Conservation (phyloP, 2,888 invertebrate species). For the Galeruca laticollis region DNA sequence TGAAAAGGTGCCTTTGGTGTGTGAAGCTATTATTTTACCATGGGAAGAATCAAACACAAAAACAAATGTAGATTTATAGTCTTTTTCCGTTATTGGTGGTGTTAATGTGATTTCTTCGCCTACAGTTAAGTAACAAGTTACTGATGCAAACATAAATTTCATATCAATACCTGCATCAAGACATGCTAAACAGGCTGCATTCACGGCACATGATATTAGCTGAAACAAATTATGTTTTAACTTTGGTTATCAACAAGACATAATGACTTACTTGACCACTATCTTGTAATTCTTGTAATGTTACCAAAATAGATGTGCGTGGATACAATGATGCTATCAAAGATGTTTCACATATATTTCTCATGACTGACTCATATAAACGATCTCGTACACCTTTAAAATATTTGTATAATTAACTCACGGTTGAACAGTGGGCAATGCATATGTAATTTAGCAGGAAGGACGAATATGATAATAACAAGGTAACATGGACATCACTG, state of each 20-base stretch:
- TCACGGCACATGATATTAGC: constrained; percentile 85
- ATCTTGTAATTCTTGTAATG: constrained; percentile 90
- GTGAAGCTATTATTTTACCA: constrained; percentile 72
- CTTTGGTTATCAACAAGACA: constrained; percentile 10
- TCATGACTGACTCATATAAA: constrained; percentile 80
- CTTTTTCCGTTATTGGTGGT: constrained; percentile 64
- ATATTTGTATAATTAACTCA: constrained; percentile 22
- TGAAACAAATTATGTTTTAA: constrained; percentile 61
- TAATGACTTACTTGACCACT: constrained; percentile 76
- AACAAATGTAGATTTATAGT: constrained; percentile 74
- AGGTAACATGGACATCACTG: too few relatives aligned
- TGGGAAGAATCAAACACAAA: constrained; percentile 81
- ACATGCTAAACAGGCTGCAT: constrained; percentile 85
- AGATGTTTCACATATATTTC: constrained; percentile 82
- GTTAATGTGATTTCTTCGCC: constrained; percentile 68
- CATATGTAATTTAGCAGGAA: too few relatives aligned
- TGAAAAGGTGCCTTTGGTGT: constrained; percentile 79
- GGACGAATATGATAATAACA: too few relatives aligned
- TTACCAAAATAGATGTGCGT: constrained; percentile 81
- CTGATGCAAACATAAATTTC: constrained; percentile 84
- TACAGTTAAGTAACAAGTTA: constrained; percentile 78
- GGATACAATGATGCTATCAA: constrained; percentile 82
- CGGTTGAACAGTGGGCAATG: too few relatives aligned
- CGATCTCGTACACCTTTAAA: constrained; percentile 74
- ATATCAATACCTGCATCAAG: constrained; percentile 87